Evolutionary conservation across 2,113 vertebrate genomes (phyloP).

Genomic region (Chionodraco myersi): DNA sequence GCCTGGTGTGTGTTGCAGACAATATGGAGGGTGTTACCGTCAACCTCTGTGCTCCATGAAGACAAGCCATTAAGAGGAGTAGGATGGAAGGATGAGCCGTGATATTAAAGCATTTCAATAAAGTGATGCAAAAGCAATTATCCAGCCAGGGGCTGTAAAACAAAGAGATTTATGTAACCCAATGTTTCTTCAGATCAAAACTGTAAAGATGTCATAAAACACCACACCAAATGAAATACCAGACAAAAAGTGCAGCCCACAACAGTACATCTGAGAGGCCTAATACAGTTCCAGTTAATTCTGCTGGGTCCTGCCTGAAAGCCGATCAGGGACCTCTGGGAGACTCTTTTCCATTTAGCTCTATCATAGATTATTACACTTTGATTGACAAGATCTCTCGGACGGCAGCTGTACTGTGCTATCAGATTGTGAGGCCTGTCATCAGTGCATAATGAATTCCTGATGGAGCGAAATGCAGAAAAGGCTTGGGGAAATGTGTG

Average conservation of each 20-base stretch:
- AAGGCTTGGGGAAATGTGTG: not conserved
- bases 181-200: not conserved
- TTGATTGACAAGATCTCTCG: constrained; percentile 24
- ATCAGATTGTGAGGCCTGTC: not conserved
- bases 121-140: constrained; percentile 46
- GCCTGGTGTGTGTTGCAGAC: constrained; percentile 20
- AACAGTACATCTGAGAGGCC: not conserved
- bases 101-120: constrained; percentile 44
- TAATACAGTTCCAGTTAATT: not conserved
- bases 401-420: not conserved
- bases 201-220: too few species aligned
- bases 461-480: not conserved
- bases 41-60: constrained; percentile 46
- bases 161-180: constrained; percentile 34
- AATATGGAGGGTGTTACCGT: constrained; percentile 23
- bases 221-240: not conserved
- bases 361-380: constrained; percentile 8
- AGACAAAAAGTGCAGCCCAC: not conserved
- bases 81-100: constrained; percentile 7
- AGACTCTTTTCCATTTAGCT: not conserved
- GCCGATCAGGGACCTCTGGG: not conserved
- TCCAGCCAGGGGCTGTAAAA: constrained; percentile 15
- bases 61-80: constrained; percentile 52
- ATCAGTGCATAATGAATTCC: constrained; percentile 1
- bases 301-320: not conserved